These are phyloP conservation scores for Nasonia giraulti DNA, from an alignment of 1,140 invertebrate species.

Conservation along the genomic window DNA sequence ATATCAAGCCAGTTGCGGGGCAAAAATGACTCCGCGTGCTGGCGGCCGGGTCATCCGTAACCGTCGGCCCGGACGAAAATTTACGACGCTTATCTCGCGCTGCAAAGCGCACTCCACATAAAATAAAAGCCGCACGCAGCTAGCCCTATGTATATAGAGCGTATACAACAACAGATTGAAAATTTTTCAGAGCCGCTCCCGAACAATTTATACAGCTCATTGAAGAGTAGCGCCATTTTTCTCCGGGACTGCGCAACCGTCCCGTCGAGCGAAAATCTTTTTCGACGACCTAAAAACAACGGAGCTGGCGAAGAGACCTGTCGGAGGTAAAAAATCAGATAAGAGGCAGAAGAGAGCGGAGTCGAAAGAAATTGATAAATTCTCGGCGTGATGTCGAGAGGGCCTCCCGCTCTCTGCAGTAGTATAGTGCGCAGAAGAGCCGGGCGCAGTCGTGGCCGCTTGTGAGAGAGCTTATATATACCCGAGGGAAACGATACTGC, in stretches of 20 bases:
- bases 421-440: conserved; percentile 33
- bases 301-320: neutral
- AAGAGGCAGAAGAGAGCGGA: neutral
- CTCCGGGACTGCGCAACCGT: conserved; percentile 4
- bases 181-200: neutral
- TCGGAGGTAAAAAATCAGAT: conserved; percentile 57
- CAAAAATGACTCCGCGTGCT: neutral
- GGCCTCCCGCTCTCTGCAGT: conserved; percentile 24
- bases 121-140: neutral
- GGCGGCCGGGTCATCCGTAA: neutral
- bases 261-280: neutral
- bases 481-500: conserved; percentile 54
- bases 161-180: neutral
- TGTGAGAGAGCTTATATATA: conserved; percentile 42
- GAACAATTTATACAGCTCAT: conserved; percentile 16
- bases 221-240: conserved; percentile 12
- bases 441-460: conserved; percentile 31
- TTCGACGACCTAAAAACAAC: conserved; percentile 48
- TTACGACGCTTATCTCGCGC: neutral
- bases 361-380: conserved; percentile 47
- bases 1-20: neutral
- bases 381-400: conserved; percentile 30
- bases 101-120: neutral
- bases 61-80: neutral
- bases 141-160: neutral